A percentile compares a stretch with the other conserved stretches of the same genome.
These are phyloP conservation scores for Prinia subflava DNA, from an alignment of 2,113 vertebrate species.

Conservation along the genomic window DNA sequence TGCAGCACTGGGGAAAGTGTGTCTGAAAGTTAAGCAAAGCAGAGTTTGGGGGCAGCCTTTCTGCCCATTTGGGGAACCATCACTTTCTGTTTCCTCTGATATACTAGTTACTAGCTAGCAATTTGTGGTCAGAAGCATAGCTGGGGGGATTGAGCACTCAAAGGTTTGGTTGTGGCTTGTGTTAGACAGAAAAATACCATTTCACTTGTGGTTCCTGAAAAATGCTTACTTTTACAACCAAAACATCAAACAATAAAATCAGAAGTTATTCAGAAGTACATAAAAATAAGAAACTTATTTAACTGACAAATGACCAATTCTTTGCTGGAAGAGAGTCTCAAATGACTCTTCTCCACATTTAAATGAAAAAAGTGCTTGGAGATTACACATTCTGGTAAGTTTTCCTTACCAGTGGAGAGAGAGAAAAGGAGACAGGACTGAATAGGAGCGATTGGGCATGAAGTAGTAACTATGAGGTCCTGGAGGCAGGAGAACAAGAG, in stretches of 20 bases:
- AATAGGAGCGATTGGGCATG: conserved; percentile 36
- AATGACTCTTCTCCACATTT: conserved; percentile 38
- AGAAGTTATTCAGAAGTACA: background rate
- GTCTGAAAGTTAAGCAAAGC: background rate
- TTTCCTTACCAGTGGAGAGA: conserved; percentile 41
- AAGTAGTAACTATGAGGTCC: conserved; percentile 44
- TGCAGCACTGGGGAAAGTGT: background rate
- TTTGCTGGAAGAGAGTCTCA: background rate
- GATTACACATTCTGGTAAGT: conserved; percentile 37
- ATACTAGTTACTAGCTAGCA: background rate
- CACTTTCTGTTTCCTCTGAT: background rate
- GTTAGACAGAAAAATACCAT: background rate
- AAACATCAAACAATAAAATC: background rate
- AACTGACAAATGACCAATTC: conserved; percentile 17
- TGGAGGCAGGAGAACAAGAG: conserved; percentile 19
- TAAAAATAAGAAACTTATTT: conserved; percentile 16
- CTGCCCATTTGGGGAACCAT: background rate
- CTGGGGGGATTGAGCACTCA: background rate
- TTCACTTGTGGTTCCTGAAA: background rate
- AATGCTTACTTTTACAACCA: background rate
- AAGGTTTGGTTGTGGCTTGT: background rate
- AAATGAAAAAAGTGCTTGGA: conserved; percentile 23
- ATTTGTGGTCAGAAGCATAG: background rate
- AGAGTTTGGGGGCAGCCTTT: background rate
- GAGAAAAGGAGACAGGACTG: background rate